phyloP scores from a whole-genome alignment of 1,140 invertebrate species.

The Drosophila sechellia region DNA sequence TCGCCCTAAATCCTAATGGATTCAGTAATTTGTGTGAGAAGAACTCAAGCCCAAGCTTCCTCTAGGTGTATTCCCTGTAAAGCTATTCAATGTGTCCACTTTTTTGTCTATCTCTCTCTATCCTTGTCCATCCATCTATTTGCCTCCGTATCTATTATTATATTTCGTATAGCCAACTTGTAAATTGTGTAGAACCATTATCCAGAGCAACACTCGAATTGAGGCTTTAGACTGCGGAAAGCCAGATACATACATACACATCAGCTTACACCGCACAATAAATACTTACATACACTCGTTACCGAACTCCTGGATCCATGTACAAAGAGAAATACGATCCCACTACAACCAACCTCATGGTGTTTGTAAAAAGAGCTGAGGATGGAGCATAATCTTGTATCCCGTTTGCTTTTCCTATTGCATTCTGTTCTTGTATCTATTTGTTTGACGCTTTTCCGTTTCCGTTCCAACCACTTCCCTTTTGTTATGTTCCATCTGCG shows the following conservation, averaged over 20 bases:
- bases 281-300: constrained; percentile 14
- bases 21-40: constrained; percentile 7
- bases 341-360: constrained; percentile 10
- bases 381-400: constrained; percentile 23
- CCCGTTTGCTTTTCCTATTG: constrained; percentile 34
- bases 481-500: constrained; percentile 33
- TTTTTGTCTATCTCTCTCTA: constrained; percentile 15
- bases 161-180: constrained; percentile 38
- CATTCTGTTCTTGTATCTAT: constrained; percentile 37
- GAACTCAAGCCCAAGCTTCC: not conserved
- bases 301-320: constrained; percentile 2
- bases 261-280: constrained; percentile 27
- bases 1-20: not conserved
- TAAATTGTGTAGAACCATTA: constrained; percentile 28
- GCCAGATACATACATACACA: constrained; percentile 26
- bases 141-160: constrained; percentile 6
- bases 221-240: constrained; percentile 2
- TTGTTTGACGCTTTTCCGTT: constrained; percentile 44
- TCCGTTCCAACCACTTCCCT: constrained; percentile 16
- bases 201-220: constrained; percentile 8
- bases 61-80: constrained; percentile 22
- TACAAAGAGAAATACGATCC: constrained; percentile 22
- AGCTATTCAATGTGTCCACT: constrained; percentile 20
- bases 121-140: constrained; percentile 13
- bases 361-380: constrained; percentile 38